Evolutionary conservation across 2,113 vertebrate genomes (phyloP), one percentile per base, ranked within the genome.

Genomic region (Lasiurus cinereus): DNA sequence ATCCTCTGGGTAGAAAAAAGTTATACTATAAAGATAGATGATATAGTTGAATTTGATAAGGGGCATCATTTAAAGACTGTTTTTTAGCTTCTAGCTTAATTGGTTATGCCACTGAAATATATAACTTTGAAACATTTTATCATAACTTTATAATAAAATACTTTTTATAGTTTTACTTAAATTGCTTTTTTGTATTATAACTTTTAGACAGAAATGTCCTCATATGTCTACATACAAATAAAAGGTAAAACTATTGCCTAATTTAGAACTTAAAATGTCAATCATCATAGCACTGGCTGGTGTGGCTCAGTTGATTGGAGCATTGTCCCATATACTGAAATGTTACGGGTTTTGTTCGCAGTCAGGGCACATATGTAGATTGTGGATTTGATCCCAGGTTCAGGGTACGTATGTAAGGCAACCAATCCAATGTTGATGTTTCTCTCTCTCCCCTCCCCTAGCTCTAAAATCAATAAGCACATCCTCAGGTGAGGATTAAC

Each of bases 41-140:
- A 86, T 77, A 10, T 46, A 48, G 50, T 43, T 83, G 21, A 83
- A 78, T 43, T 76, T 92, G 46, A 3, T 73, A 78, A 90, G 31
- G 36, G 29, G 4, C 8, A 77, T 48, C 10, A 83, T 69, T 77
- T 52, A 86, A 73, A 89, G 50, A 72, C 6, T 43, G 46, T 24
- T 73, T 73, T 82, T 48, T 78, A 88, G 62, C 11, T 79, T 86
- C 36, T 93, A 76, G 67, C 39, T 93, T 74, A 39, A 52, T 16
- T 83, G 15, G n/a, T 74, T 52, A 27, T 84, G 21, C 29, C 9
- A 56, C 46, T 56, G 29, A 88, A 93, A 88, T 69, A 74, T 31
- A 33, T 16, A 79, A 92, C 13, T 83, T 87, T 90, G 54, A 96
- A 69, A 62, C 8, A 66, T 74, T 82, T 88, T 90, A 88, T 88